Evolutionary conservation across 2,888 invertebrate genomes (phyloP).

Genomic region (Belgica antarctica): DNA sequence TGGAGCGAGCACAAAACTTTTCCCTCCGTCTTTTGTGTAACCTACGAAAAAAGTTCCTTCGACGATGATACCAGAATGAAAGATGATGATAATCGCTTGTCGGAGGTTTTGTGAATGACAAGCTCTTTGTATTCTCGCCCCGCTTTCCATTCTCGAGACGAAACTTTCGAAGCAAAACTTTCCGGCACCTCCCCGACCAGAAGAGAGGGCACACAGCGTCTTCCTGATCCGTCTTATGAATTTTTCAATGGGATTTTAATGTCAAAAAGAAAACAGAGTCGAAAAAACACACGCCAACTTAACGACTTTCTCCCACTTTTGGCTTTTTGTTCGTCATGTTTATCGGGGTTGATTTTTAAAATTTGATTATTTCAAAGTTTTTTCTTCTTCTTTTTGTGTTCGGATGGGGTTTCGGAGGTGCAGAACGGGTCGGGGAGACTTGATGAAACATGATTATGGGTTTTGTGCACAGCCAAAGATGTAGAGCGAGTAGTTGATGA

Average conservation of each 20-base stretch:
- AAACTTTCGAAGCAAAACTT: background rate
- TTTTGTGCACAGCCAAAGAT: background rate
- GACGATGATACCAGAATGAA: background rate
- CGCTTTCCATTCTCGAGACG: too few species aligned
- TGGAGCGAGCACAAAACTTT: background rate
- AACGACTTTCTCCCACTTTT: constrained; percentile 18
- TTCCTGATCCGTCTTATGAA: background rate
- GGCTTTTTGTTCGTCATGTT: constrained; percentile 18
- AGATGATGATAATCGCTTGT: background rate
- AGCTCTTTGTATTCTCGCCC: too few species aligned
- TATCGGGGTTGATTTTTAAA: constrained; percentile 29
- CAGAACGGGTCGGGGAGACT: background rate
- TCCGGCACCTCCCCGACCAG: background rate
- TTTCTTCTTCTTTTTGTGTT: background rate
- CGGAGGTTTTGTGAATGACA: background rate
- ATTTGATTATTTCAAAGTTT: constrained; percentile 29
- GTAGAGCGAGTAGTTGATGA: constrained; percentile 30
- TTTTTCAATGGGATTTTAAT: constrained; percentile 37
- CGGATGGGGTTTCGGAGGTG: background rate
- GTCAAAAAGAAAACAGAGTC: constrained; percentile 12
- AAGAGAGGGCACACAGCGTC: too few species aligned
- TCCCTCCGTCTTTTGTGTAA: too few species aligned
- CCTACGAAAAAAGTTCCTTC: too few species aligned
- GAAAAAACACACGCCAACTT: background rate
- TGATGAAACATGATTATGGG: constrained; percentile 33